These are phyloP conservation scores for Drosophila orena DNA, from an alignment of 1,140 invertebrate genomes.

Conservation along the genomic window DNA sequence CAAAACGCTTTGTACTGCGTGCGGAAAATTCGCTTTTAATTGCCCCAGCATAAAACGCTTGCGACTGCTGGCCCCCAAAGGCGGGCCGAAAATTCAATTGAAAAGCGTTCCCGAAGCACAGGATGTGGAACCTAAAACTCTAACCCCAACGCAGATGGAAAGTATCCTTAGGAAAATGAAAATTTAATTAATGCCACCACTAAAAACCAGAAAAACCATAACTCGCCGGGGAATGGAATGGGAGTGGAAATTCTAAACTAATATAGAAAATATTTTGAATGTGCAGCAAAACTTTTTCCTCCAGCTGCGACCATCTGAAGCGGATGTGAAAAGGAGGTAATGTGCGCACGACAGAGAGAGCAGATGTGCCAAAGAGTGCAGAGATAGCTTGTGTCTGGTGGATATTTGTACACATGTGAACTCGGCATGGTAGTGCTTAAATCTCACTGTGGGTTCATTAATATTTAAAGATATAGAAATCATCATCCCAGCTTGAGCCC, in stretches of 20 bases:
- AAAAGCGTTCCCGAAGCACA: conserved; percentile 24
- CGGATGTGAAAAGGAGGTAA: background rate
- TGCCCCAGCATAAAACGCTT: conserved; percentile 32
- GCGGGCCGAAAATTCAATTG: conserved; percentile 27
- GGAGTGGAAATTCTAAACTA: conserved; percentile 50
- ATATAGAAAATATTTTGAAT: conserved; percentile 76
- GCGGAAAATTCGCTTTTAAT: conserved; percentile 70
- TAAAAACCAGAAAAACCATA: conserved; percentile 48
- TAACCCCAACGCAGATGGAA: conserved; percentile 28
- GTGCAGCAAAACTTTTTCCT: conserved; percentile 54
- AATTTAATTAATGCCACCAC: conserved; percentile 73
- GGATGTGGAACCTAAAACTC: conserved; percentile 32
- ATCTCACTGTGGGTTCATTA: conserved; percentile 49
- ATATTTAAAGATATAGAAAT: conserved; percentile 16
- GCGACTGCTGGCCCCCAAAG: background rate
- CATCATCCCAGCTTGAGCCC: too few relatives aligned
- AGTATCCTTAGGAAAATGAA: conserved; percentile 53
- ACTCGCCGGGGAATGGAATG: conserved; percentile 16
- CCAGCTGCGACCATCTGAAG: conserved; percentile 11
- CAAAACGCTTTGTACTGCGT: conserved; percentile 52
- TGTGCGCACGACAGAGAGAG: background rate
- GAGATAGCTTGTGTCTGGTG: background rate
- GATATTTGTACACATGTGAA: conserved; percentile 4
- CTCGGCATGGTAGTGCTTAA: conserved; percentile 26
- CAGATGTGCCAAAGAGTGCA: background rate